Evolutionary conservation across 2,797 vertebrate genomes (phyloP), one percentile per base, ranked within the genome.

Genomic region (Pseudomugil gertrudae): DNA sequence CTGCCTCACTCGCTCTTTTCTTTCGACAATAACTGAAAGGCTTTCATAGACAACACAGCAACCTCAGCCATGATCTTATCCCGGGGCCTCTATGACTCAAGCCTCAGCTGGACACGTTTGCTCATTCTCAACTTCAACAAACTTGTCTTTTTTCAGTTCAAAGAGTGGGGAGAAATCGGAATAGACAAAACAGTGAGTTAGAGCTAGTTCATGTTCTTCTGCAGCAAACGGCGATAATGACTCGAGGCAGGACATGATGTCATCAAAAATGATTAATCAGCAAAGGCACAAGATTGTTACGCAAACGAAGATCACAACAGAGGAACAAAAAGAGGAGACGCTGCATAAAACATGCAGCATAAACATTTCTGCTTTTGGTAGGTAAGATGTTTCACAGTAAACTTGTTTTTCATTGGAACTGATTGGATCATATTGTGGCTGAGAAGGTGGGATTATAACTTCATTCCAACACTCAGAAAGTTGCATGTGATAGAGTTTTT

Each of bases 11-110:
- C 53, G 19, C 54, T 36, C 21, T 13, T 14, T 66, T 55, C 32
- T 69, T 75, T 72, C 62, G 69, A 64, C 64, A 66, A 57, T 63
- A 69, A 82, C 75, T 63, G 67, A 74, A 76, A 87, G 69, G 59
- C 69, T 71, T 69, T 66, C 64, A 63, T 51, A 61, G 74, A 84
- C 83, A 84, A 77, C 73, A 86, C 56, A 81, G 66, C 65, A 85
- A 79, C 74, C 77, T 79, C 54, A 68, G 73, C 63, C 58, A 72
- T 76, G 80, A 90, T 90, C 82, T 74, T 73, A 78, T 83, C 79
- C 79, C 52, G 2, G 38, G 73, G 81, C 87, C 71, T 84, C 62
- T 63, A 59, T 81, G 81, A 86, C 68, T 88, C 85, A 84, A 80
- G 72, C 65, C 79, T 59, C 72, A 69, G 61, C 74, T 84, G 69